Conservation (phyloP, 2,113 vertebrate genomes). For the Sturnus vulgaris region DNA sequence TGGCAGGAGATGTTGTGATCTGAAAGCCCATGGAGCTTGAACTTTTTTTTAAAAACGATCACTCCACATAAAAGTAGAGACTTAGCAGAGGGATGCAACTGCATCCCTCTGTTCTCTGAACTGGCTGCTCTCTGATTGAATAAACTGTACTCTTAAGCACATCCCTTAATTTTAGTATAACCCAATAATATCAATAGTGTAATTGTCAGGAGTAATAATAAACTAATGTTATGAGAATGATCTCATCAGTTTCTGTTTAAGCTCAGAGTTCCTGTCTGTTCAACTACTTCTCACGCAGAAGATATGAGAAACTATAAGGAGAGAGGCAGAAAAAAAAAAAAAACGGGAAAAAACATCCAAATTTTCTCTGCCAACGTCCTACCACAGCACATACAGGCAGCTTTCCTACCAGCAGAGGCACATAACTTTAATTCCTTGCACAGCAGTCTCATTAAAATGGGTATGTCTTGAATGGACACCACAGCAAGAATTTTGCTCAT, state of each 20-base stretch:
- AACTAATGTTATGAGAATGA: background rate
- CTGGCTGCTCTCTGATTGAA: background rate
- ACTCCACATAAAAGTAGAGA: background rate
- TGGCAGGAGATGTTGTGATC: background rate
- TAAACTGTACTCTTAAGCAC: background rate
- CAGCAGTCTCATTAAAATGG: background rate
- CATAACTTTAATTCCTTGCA: background rate
- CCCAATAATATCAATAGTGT: background rate
- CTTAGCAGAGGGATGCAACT: background rate
- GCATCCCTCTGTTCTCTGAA: background rate
- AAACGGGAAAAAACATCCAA: background rate
- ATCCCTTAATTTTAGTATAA: background rate
- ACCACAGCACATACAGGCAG: background rate
- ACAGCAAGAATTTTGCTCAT: background rate
- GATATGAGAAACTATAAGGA: background rate
- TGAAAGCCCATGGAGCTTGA: background rate
- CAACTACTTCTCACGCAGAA: background rate
- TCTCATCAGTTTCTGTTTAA: background rate
- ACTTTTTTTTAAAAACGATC: rapidly evolving
- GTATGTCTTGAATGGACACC: background rate
- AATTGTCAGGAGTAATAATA: background rate
- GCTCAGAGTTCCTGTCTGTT: background rate
- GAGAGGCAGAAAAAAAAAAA: background rate
- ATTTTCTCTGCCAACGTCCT: background rate
- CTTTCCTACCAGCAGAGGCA: background rate